Base-by-base conservation (phyloP, 2,113 vertebrate species). In the Physeter macrocephalus region DNA sequence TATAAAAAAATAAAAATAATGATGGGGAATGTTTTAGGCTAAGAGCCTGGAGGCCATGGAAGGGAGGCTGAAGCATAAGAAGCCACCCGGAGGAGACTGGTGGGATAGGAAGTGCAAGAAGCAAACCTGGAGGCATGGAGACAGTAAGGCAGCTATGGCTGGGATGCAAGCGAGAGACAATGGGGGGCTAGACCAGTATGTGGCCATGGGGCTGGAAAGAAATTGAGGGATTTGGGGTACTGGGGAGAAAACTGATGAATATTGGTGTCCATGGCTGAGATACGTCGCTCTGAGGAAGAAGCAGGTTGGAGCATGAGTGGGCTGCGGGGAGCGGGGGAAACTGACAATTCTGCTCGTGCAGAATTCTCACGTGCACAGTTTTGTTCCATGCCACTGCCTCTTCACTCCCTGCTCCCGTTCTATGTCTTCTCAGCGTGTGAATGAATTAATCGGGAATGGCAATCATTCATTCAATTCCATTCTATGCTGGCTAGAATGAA, bases 261-360 rank as follows among this genome's bases (percentile, higher is more conserved):
- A 46, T 12, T 54, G 43, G n/a, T 18, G 27, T n/a, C 29, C 34
- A 0, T 31, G 1, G 7, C 39, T 6, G 61, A 78, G 74, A 27
- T 2, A 36, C 9, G 6, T 1, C 0, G 0, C 14, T 41, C 25
- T 5, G 64, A 84, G 54, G 39, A 20, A 36, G 67, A 39, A 72
- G 36, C 43, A 20, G 64, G 18, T 21, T 14, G 59, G 15, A 17
- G 69, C 6, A 2, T 11, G 29, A 11, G 20, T 1, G 34, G 8
- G 23, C 4, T 5, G 3, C 0, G 0, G 41, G 82, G 36, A 5
- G 7, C 1, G 2, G 39, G 39, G 43, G 27, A 23, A 6, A 62
- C 0, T 18, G 29, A 77, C 31, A 25, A 12, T 54, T 64, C 72
- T 9, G 57, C 49, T 3, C 1, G 0, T 3, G 27, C 36, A 20